Evolutionary conservation across 2,113 vertebrate genomes (phyloP), one percentile per base, ranked within the genome.

Genomic region (Madoqua kirkii): DNA sequence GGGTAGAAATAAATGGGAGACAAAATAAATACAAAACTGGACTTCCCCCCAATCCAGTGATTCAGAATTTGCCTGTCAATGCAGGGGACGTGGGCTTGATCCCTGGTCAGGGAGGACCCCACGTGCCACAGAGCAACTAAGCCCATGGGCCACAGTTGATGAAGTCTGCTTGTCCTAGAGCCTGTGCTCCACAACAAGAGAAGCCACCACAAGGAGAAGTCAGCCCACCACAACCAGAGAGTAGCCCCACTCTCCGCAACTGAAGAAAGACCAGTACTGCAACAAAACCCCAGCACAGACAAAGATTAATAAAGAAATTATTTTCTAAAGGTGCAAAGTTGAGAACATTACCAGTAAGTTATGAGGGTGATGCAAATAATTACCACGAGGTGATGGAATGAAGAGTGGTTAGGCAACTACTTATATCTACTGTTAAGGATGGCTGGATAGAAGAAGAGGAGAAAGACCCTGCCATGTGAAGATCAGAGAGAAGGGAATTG

Each of bases 1-100:
- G 82, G 2, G 57, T 0, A 19, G 29, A 15, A 13, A 7, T 36
- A 3, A 10, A 3, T 7, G 8, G 9, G 27, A 67, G 25, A 78
- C 31, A 11, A n/a, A 76, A 88, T 50, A 45, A 87, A 78, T 89
- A 36, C 12, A 25, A 29, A 76, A 82, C 21, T 74, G 36, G 21
- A 74, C 36, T 43, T 14, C 0, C 71, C 36, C 0, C 36, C 3
- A 23, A 25, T 27, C 36, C 71, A 74, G 36, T 25, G 71, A 14
- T 25, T 25, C 43, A 25, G 36, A 43, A 40, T 27, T 36, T 74
- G 71, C 21, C 36, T 43, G 36, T 36, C 36, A 74, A 7, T 74
- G 71, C 71, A 43, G 36, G 36, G 36, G 21, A 74, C 21, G 1
- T 0, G 21, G 36, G 36, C 36, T 74, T 43, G 71, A 74, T 13